These are phyloP conservation scores for Lates japonicus DNA, from an alignment of 2,797 vertebrate species.

Conservation along the genomic window DNA sequence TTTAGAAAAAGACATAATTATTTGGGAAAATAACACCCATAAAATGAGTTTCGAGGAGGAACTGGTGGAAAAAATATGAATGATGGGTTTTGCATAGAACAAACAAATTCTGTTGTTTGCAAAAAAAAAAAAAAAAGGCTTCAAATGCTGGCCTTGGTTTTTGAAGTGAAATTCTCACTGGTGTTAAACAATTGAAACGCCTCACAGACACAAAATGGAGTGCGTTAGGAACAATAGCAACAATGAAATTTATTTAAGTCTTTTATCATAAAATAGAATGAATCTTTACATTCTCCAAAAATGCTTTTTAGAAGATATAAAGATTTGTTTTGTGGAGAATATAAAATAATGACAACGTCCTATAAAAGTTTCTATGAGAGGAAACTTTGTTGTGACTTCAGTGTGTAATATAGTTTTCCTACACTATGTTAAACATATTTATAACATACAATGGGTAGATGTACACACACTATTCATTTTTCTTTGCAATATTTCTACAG, in stretches of 20 bases:
- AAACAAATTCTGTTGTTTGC: constrained; percentile 58
- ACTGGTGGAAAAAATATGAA: constrained; percentile 55
- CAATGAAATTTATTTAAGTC: constrained; percentile 8
- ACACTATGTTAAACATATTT: constrained; percentile 1
- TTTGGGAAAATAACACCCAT: constrained; percentile 64
- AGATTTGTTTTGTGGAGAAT: not conserved
- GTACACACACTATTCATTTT: not conserved
- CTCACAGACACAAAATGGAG: constrained; percentile 12
- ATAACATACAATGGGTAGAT: not conserved
- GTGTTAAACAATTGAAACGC: constrained; percentile 42
- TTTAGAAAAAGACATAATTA: constrained; percentile 69
- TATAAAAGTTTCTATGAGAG: not conserved
- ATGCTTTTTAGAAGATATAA: constrained; percentile 4
- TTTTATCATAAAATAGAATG: not conserved
- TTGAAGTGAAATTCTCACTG: constrained; percentile 49
- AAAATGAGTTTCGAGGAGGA: constrained; percentile 55
- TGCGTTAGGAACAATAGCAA: constrained; percentile 12
- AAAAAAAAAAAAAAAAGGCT: constrained; percentile 33
- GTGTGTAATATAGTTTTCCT: not conserved
- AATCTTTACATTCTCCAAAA: constrained; percentile 18
- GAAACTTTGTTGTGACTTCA: not conserved
- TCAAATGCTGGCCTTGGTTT: constrained; percentile 49
- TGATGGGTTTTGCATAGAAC: constrained; percentile 54
- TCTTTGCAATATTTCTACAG: not conserved
- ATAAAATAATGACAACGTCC: not conserved